These are phyloP conservation scores for Argyresthia albistria DNA, from an alignment of 2,888 invertebrate species.

Conservation along the genomic window DNA sequence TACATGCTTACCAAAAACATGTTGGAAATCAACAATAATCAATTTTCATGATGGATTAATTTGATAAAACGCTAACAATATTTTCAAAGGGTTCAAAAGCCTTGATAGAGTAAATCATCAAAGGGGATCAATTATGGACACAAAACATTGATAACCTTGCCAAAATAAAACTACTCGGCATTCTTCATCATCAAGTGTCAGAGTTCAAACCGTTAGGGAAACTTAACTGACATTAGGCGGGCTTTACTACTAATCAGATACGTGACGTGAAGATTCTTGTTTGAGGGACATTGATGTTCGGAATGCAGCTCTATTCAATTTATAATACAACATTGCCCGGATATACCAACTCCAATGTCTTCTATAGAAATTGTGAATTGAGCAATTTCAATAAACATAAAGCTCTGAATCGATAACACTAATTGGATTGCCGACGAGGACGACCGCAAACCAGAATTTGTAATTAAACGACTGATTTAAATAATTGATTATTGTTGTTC, in stretches of 20 bases:
- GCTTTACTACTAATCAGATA: constrained; percentile 6
- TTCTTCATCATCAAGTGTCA: constrained; percentile 22
- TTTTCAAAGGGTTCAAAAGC: background rate
- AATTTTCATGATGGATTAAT: constrained; percentile 1
- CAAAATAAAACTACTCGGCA: constrained; percentile 10
- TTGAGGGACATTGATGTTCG: background rate
- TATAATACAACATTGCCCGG: too few species aligned
- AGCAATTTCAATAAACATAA: too few species aligned
- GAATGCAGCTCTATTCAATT: background rate
- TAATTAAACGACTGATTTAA: background rate
- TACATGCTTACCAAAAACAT: too few species aligned
- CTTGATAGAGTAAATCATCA: constrained; percentile 12
- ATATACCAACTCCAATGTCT: too few species aligned
- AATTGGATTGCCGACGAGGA: too few species aligned
- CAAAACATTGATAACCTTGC: constrained; percentile 34
- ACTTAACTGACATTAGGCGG: constrained; percentile 22
- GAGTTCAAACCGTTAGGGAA: constrained; percentile 41
- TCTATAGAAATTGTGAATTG: too few species aligned
- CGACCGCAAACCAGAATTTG: too few species aligned
- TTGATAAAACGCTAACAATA: background rate
- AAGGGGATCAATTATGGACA: constrained; percentile 22
- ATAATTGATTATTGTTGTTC: constrained; percentile 10
- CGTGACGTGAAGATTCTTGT: constrained; percentile 2
- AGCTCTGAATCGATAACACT: too few species aligned
- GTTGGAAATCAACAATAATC: too few species aligned